Base-by-base conservation (phyloP, 2,113 vertebrate genomes). In the Misgurnus anguillicaudatus region DNA sequence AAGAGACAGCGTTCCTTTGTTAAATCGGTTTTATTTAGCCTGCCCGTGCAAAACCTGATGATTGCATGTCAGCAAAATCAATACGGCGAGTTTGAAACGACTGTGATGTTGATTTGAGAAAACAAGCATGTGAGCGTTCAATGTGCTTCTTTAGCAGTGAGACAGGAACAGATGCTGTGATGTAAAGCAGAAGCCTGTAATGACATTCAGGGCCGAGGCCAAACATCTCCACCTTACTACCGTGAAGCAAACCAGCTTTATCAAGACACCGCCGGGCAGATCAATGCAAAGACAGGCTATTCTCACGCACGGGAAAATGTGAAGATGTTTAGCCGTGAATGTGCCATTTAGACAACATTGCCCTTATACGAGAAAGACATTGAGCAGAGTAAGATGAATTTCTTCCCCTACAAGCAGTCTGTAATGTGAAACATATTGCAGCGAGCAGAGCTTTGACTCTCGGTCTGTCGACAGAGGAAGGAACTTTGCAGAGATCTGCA, bases 21-120 rank as follows among this genome's bases (percentile, higher is more conserved):
- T 90, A 85, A 87, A 87, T 89, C 87, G 87, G 84, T 87, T 87
- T 85, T 89, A 88, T 90, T 91, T 89, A 88, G 85, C 86, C 76
- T 81, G 80, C 86, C 45, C 83, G 82, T 82, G 84, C 24, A 65
- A 82, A 86, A 85, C 86, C 68, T 85, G 60, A 85, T 88, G 89
- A 91, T 90, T 91, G 88, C 87, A 87, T 90, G 90, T 89, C 85
- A 86, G 84, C 85, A 89, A 87, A 89, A 90, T 91, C 89, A 86
- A 91, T 92, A 89, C 85, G 77, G 89, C 81, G 88, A 86, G 85
- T 88, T 88, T 86, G 89, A 89, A 86, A 88, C 85, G 84, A 89
- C 86, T 72, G 85, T 85, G 87, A 87, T 83, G 86, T 86, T 89
- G 90, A 91, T 89, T 86, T 87, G 85, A 89, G 85, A 75, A 75